These are phyloP conservation scores for Cossypha heuglini DNA, from an alignment of 2,797 vertebrate species.

Conservation along the genomic window DNA sequence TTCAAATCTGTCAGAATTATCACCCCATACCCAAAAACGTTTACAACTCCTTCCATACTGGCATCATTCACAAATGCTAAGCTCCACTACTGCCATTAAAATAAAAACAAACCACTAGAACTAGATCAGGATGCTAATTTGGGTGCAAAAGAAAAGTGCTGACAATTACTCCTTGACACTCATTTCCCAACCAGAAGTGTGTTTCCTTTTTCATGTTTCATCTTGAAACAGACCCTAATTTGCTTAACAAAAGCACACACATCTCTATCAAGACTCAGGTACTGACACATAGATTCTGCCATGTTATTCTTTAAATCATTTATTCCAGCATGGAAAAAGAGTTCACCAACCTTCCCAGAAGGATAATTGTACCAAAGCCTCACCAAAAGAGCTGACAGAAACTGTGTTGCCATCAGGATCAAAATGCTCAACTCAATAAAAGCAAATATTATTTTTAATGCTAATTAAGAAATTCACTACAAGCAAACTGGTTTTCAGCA, in stretches of 20 bases:
- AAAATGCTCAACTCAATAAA: not conserved
- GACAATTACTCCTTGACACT: not conserved
- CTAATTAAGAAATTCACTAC: not conserved
- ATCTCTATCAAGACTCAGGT: not conserved
- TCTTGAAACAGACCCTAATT: not conserved
- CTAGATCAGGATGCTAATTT: not conserved
- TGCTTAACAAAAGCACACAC: not conserved
- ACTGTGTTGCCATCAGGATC: not conserved
- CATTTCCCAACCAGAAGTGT: accelerated
- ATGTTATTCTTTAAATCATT: not conserved
- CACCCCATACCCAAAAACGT: not conserved
- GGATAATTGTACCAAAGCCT: not conserved
- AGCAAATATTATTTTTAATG: not conserved
- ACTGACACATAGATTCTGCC: accelerated
- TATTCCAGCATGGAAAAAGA: not conserved
- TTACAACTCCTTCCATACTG: not conserved
- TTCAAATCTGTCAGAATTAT: not conserved
- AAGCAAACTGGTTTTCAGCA: not conserved
- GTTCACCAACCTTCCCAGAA: not conserved
- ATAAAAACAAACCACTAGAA: not conserved
- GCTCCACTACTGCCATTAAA: not conserved
- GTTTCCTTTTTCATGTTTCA: not conserved
- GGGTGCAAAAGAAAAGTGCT: not conserved
- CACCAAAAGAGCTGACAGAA: not conserved
- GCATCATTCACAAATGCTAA: not conserved